Base-by-base conservation (phyloP, 2,797 vertebrate species). In the Gallinago stenura region DNA sequence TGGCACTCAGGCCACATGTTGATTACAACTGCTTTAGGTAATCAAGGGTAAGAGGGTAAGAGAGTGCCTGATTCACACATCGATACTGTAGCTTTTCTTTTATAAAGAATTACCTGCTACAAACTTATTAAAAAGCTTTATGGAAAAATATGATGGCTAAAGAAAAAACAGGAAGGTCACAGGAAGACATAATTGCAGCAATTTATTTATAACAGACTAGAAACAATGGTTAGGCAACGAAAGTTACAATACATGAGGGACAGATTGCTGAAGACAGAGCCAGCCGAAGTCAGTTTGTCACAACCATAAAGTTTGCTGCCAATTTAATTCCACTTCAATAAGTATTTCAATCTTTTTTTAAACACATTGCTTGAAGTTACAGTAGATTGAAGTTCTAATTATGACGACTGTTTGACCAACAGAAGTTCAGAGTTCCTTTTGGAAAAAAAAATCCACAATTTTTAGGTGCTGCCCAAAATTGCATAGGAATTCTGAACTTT, bases 171-270 rank as follows among this genome's bases (percentile, higher is more conserved):
- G 94, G 95, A 97, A 90, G 73, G 86, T 66, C 75, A 92, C 90
- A 87, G 91, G 93, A 95, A 95, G 87, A n/a, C 60, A 76, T 43
- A 64, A 90, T 83, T 62, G 62, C 62, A 95, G 85, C 39, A 56
- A 89, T 77, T 90, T 86, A 91, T 96, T 96, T 95, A 82, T 96
- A 96, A 84, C 89, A 87, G 50, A 13, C 73, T 50, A 78, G 69
- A 86, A 94, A 95, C 96, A 96, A 97, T 96, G 77, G 91, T 28
- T 43, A 91, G 94, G 88, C 70, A 87, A 90, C 60, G 64, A 79
- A 88, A 90, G 80, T 94, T 82, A 48, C 50, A 71, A 24, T 28
- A 35, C 3, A 26, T 10, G 37, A 88, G 91, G 91, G 73, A 51
- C 57, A 85, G 90, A 70, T 31, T 94, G 93, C 89, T 77, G 94